Evolutionary conservation across 2,797 vertebrate genomes (phyloP), one percentile per base, ranked within the genome.

Genomic region (Anniella stebbinsi): DNA sequence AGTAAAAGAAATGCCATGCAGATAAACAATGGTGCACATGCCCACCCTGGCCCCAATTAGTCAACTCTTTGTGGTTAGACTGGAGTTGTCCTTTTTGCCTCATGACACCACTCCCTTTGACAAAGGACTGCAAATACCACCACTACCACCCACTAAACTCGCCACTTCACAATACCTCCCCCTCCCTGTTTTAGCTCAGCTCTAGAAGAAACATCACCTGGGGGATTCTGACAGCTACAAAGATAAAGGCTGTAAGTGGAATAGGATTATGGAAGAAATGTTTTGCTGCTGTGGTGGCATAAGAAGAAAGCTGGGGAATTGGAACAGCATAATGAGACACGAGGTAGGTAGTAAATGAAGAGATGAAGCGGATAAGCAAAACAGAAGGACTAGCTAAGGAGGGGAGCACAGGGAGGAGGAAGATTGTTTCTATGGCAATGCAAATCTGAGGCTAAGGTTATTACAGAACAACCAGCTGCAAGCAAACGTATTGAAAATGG

Each of bases 401-500:
- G 94, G 94, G 90, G 0, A 92, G 88, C 33, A 90, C 80, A 92
- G 80, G 76, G 91, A 93, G 78, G 88, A 0, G 0, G 67, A 90
- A 94, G 95, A 95, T 92, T 93, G 96, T 97, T 96, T 93, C 95
- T 95, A 96, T 95, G 96, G 95, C 91, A 93, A 96, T 93, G 72
- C 83, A 93, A 92, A 93, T 87, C 86, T 67, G 73, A 75, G 90
- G 78, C 89, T 93, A 80, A 95, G 93, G 84, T 66, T 78, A 66
- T 33, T 4, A 87, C 7, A 11, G 93, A 94, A 90, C 92, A 36
- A 41, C 88, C 1, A 88, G 86, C 94, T 67, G 80, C 89, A 91
- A 93, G 88, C 84, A 87, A 94, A 92, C 15, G 90, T 91, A 93
- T 90, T 94, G 87, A 88, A 95, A 94, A 90, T 85, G 92, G 94